These are phyloP conservation scores for Ornithoptera alexandrae DNA, from an alignment of 2,888 invertebrate species.

Conservation along the genomic window DNA sequence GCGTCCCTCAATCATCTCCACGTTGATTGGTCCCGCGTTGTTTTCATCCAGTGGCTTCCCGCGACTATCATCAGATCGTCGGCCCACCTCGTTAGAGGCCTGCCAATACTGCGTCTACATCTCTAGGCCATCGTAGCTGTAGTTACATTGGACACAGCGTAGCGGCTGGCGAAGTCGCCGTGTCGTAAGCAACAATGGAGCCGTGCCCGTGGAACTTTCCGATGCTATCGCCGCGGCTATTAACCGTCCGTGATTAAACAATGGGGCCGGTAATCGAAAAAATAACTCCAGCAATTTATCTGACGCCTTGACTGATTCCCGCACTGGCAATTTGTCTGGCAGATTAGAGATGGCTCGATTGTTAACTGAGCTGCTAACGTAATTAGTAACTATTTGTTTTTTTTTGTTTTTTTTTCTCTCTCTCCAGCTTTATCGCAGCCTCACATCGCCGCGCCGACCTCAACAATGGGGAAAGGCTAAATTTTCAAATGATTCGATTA, in stretches of 20 bases:
- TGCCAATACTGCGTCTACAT: too few species aligned
- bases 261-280: constrained; percentile 72
- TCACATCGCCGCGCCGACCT: constrained; percentile 47
- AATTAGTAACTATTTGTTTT: constrained; percentile 78
- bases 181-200: constrained; percentile 34
- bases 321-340: constrained; percentile 65
- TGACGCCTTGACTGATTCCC: constrained; percentile 49
- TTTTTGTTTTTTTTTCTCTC: constrained; percentile 30
- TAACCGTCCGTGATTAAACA: constrained; percentile 73
- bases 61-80: too few species aligned
- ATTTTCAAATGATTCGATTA: constrained; percentile 63
- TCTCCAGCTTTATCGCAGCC: constrained; percentile 52
- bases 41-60: too few species aligned
- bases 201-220: constrained; percentile 39
- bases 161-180: neutral
- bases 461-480: constrained; percentile 69
- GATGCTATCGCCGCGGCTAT: constrained; percentile 63
- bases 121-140: too few species aligned
- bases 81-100: too few species aligned
- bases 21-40: too few species aligned
- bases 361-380: constrained; percentile 67
- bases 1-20: too few species aligned
- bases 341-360: constrained; percentile 64
- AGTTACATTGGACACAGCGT: too few species aligned
- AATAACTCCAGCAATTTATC: constrained; percentile 75